Conservation (phyloP, 2,888 invertebrate species). For the Scaptomyza cyrtandrae region DNA sequence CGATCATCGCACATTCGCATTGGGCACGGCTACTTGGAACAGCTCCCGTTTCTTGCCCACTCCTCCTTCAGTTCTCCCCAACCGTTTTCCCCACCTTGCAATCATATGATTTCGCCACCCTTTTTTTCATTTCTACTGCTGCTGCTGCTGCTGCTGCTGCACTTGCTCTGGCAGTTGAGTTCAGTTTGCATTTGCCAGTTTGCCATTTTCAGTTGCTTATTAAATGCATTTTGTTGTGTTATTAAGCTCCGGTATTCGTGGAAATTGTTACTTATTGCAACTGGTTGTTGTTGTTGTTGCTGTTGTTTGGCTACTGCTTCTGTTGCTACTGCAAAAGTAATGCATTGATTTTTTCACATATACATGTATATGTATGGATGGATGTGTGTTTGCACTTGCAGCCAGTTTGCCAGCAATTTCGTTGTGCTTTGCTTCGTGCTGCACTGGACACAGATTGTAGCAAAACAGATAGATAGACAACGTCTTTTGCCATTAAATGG, state of each 20-base stretch:
- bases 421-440: slow-evolving; percentile 25
- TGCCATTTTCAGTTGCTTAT: slow-evolving; percentile 73
- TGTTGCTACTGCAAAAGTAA: slow-evolving; percentile 45
- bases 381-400: not conserved
- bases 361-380: not conserved
- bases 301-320: slow-evolving; percentile 19
- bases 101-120: slow-evolving; percentile 23
- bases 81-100: not conserved
- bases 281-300: slow-evolving; percentile 35
- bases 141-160: slow-evolving; percentile 28
- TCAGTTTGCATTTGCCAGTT: slow-evolving; percentile 37
- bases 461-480: slow-evolving; percentile 3
- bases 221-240: slow-evolving; percentile 75
- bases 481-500: not conserved
- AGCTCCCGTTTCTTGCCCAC: slow-evolving; percentile 24
- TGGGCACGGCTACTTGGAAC: slow-evolving; percentile 46
- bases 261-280: slow-evolving; percentile 69
- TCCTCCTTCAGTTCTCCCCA: not conserved
- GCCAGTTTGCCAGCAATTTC: slow-evolving; percentile 49
- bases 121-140: slow-evolving; percentile 10
- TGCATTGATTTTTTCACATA: slow-evolving; percentile 49
- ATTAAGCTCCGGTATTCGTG: slow-evolving; percentile 73
- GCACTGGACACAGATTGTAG: slow-evolving; percentile 37
- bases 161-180: slow-evolving; percentile 38
- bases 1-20: slow-evolving; percentile 76